phyloP scores from a whole-genome alignment of 2,113 vertebrate species.

The Meleagris gallopavo region DNA sequence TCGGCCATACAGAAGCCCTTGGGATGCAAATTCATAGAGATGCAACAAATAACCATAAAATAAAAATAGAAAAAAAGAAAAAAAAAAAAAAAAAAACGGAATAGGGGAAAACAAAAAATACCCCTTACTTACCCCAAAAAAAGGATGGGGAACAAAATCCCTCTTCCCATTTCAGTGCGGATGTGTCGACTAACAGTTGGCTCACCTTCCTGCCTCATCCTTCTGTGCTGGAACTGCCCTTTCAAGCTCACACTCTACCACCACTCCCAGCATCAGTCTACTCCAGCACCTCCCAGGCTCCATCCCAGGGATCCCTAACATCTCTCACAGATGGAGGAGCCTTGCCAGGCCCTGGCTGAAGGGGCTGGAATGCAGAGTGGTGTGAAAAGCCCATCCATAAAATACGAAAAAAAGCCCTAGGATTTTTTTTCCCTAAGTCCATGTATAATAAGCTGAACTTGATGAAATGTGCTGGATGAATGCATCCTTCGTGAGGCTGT shows the following conservation, averaged over 20 bases:
- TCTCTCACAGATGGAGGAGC: accelerated
- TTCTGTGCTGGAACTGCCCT: not conserved
- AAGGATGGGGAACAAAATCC: not conserved
- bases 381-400: not conserved
- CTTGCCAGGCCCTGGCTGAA: not conserved
- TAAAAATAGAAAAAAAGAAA: not conserved
- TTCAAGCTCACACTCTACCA: not conserved
- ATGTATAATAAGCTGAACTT: not conserved
- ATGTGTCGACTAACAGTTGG: not conserved
- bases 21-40: constrained; percentile 41
- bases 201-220: not conserved
- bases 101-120: too few species aligned
- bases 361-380: too few species aligned
- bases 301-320: not conserved
- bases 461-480: constrained; percentile 1
- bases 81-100: too few species aligned
- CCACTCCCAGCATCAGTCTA: not conserved
- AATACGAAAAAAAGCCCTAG: not conserved
- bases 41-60: constrained; percentile 26
- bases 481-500: not conserved
- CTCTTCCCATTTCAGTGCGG: not conserved
- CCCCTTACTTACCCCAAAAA: too few species aligned
- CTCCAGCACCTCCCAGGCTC: not conserved
- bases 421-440: constrained; percentile 2
- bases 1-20: constrained; percentile 37